These are phyloP conservation scores for Lynx canadensis DNA, from an alignment of 2,113 vertebrate species.

Conservation along the genomic window DNA sequence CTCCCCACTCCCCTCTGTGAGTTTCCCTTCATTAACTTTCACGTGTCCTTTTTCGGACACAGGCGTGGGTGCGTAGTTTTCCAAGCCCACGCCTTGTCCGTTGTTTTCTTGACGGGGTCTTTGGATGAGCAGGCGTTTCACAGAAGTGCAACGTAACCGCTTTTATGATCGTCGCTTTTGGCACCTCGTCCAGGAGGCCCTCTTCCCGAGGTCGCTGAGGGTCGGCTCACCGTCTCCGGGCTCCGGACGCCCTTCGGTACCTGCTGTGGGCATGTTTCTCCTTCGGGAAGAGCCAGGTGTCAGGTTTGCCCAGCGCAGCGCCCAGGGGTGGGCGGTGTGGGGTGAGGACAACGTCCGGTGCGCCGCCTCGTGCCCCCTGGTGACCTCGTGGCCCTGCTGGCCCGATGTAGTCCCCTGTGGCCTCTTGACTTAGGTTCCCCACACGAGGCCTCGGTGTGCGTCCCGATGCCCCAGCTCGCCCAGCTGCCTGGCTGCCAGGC, in stretches of 20 bases:
- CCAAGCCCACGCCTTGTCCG: background rate
- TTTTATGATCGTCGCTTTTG: background rate
- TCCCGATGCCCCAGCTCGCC: background rate
- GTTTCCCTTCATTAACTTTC: background rate
- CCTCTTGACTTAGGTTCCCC: background rate
- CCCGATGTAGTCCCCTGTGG: background rate
- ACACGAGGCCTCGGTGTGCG: background rate
- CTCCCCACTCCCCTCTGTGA: background rate
- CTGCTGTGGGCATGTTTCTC: background rate
- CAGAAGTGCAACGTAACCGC: too few species aligned
- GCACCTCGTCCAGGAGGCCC: background rate
- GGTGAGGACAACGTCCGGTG: background rate
- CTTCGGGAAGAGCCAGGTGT: background rate
- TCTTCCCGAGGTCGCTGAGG: background rate
- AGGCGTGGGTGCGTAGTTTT: background rate
- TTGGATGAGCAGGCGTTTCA: background rate
- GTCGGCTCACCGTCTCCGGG: background rate
- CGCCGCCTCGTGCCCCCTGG: background rate
- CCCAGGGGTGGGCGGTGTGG: too few species aligned
- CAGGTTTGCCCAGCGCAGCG: background rate
- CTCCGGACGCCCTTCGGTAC: background rate
- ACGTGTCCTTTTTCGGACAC: background rate
- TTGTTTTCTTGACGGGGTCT: background rate
- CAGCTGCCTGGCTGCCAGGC: too few species aligned
- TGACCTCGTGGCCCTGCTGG: background rate